These are phyloP conservation scores for Empidonax traillii DNA, from an alignment of 2,113 vertebrate species.

Conservation along the genomic window DNA sequence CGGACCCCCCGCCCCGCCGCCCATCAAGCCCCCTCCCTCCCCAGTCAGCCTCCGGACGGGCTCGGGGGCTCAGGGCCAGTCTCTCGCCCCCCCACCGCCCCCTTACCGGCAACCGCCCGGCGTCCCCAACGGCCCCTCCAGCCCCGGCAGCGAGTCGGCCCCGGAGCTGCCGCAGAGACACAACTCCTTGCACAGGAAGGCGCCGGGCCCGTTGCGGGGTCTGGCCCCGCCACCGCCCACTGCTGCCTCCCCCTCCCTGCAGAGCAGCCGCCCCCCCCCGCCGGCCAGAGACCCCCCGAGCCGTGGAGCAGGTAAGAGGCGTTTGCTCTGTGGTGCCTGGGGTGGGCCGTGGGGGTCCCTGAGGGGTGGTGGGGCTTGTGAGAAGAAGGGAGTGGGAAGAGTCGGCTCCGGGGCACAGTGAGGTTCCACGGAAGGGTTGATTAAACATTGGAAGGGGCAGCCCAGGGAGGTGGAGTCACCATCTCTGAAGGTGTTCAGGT, in stretches of 20 bases:
- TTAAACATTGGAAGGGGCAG: neutral
- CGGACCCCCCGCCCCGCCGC: conserved; percentile 71
- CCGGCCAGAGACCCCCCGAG: conserved; percentile 81
- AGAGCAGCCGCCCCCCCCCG: conserved; percentile 77
- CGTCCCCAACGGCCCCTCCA: conserved; percentile 85
- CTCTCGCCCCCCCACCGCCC: conserved; percentile 81
- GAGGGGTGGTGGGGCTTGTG: neutral
- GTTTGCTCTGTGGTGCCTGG: rapidly evolving
- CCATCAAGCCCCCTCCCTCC: conserved; percentile 78
- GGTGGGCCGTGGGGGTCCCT: neutral
- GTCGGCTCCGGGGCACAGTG: rapidly evolving
- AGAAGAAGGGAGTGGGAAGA: neutral
- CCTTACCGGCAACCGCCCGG: conserved; percentile 86
- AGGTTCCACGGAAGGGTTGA: neutral
- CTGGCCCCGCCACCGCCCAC: conserved; percentile 75
- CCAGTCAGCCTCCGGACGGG: conserved; percentile 75
- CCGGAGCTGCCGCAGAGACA: conserved; percentile 94
- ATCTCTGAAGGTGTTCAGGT: neutral
- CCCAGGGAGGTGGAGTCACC: neutral
- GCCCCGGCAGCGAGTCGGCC: conserved; percentile 79
- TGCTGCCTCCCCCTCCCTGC: conserved; percentile 73
- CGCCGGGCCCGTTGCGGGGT: conserved; percentile 67
- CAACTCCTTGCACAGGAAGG: conserved; percentile 91
- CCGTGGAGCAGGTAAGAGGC: conserved; percentile 78
- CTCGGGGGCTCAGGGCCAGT: conserved; percentile 73